phyloP scores from a whole-genome alignment of 1,140 invertebrate species.

The Neuroterus valhalla region DNA sequence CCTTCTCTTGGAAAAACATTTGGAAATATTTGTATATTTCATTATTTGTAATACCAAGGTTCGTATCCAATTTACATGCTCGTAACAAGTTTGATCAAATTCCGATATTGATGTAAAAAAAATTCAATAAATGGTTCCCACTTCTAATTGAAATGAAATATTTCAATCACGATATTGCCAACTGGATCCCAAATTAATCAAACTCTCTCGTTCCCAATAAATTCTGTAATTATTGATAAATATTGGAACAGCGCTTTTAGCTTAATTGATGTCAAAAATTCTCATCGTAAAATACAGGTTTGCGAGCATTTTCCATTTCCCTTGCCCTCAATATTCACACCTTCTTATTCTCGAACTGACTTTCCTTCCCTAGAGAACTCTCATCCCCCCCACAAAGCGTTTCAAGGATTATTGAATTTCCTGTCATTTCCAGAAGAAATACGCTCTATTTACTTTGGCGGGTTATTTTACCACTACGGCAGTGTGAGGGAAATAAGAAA shows the following conservation, averaged over 20 bases:
- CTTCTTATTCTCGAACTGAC: neutral
- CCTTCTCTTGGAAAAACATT: neutral
- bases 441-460: constrained; percentile 69
- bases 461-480: constrained; percentile 32
- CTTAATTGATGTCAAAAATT: constrained; percentile 3
- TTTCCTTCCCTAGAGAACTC: too few relatives aligned
- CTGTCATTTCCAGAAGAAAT: constrained; percentile 74
- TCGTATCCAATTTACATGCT: too few relatives aligned
- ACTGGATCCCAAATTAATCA: constrained; percentile 25
- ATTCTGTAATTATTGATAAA: constrained; percentile 32
- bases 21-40: neutral
- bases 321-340: neutral
- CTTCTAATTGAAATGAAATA: constrained; percentile 1
- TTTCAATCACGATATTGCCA: constrained; percentile 8
- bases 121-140: too few relatives aligned
- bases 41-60: too few relatives aligned
- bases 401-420: constrained; percentile 73
- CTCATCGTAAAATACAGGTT: too few relatives aligned
- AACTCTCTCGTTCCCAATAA: constrained; percentile 3
- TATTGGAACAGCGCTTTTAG: neutral
- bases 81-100: too few relatives aligned
- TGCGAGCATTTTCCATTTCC: neutral
- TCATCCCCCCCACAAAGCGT: constrained; percentile 39
- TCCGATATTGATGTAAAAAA: too few relatives aligned
- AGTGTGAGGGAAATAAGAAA: constrained; percentile 30